Base-by-base conservation (phyloP, 2,888 invertebrate genomes). In the Aelia acuminata region DNA sequence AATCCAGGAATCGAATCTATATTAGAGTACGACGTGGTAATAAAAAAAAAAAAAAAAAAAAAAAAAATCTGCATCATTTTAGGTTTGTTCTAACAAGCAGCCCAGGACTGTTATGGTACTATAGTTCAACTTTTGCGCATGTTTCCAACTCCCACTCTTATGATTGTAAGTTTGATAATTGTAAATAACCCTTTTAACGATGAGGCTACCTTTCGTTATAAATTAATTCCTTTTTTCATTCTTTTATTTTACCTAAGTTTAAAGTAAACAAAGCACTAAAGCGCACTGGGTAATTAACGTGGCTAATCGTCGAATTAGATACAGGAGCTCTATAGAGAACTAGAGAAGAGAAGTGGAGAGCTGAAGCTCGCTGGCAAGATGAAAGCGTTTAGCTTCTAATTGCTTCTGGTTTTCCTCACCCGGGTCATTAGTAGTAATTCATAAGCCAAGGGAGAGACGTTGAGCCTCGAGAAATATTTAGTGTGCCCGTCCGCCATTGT, bases 321-420 rank as follows among this genome's bases (percentile, higher is more conserved):
- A 35, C 3, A 20, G 18, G 1, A 20, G 7, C 18, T 1, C 43
- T 31, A 80, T 31, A n/a, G 22, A 15, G 5, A 80, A n/a, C 5
- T 0, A 11, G 80, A 11, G 26, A 80, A 39, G 7, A n/a, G 80
- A 80, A 43, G 4, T 2, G 57, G 2, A 2, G 20, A 2, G 75
- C 2, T n/a, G 80, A 13, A 80, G 43, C 0, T n/a, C 39, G 43
- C 20, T 80, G 80, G 80, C 63, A 35, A 70, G 80, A 80, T 80
- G 80, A 80, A 80, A 47, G 43, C 39, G 80, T 43, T 43, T 80
- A 80, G 80, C 43, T 80, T 80, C 80, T 80, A 80, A 80, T 80
- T 80, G 80, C 80, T 80, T 11, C 80, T 80, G 80, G 80, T 47
- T 80, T 70, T 80, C 80, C 43, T 80, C 80, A 80, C 43, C 80